phyloP scores from a whole-genome alignment of 2,113 vertebrate species.

The Clinocottus analis region DNA sequence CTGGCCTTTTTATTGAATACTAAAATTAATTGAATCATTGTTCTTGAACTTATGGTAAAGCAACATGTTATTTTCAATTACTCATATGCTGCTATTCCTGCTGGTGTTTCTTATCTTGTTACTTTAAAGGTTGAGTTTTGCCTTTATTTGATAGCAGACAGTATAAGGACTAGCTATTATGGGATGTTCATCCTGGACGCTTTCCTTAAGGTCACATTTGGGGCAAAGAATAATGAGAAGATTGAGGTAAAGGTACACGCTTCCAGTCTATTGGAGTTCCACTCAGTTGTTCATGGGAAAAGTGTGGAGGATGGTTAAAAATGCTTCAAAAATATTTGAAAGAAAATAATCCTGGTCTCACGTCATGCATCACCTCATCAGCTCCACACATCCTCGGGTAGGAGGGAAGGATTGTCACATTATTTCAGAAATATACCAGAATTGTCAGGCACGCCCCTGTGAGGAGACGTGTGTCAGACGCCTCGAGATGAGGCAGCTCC shows the following conservation, averaged over 20 bases:
- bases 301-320: neutral
- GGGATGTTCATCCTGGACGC: too few relatives aligned
- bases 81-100: too few relatives aligned
- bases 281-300: neutral
- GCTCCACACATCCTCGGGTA: neutral
- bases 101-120: too few relatives aligned
- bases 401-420: neutral
- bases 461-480: too few relatives aligned
- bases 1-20: too few relatives aligned
- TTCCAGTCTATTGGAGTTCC: neutral
- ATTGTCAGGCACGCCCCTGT: neutral
- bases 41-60: too few relatives aligned
- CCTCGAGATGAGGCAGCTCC: neutral
- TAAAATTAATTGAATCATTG: too few relatives aligned
- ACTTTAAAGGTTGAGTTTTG: too few relatives aligned
- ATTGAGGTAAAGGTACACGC: neutral
- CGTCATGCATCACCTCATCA: neutral
- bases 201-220: neutral
- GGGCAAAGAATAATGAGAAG: neutral
- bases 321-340: neutral
- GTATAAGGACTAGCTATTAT: too few relatives aligned
- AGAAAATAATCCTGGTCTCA: neutral
- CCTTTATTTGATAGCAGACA: too few relatives aligned
- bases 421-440: too few relatives aligned
- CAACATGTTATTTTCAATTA: too few relatives aligned